Evolutionary conservation across 64 coral and sea anemone species (phyloP), one percentile per base, ranked within the genome.

Genomic region (Montipora foliosa): DNA sequence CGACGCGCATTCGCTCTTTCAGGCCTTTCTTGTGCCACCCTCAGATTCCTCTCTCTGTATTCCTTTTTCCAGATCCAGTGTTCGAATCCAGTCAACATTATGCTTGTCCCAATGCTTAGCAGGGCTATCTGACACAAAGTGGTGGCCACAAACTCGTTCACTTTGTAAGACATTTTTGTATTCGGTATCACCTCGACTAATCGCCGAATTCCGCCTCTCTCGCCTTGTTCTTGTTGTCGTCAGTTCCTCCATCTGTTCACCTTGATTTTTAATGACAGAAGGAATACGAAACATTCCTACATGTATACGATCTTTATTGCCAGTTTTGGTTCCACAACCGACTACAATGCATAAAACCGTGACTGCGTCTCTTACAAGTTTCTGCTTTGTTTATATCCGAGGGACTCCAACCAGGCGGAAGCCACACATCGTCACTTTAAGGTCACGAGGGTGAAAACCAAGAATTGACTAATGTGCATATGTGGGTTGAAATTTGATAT

Each of bases 371-470:
- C 76, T 49, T 79, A 20, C 76, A 8, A 79, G 76, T 37, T 83
- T 16, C 57, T 61, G 12, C 44, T 57, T 57, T 90, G 89, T 90
- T 90, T 90, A 90, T 59, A 12, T 81, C 66, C 58, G 89, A 79
- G 88, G 89, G 76, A 58, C 89, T 90, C 14, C 89, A 90, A 49
- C 51, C 77, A 78, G 88, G 76, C 88, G 85, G 85, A 49, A 76
- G 55, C 8, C 69, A 48, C 48, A 15, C 17, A 67, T 29, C 64
- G 37, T 70, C 84, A 87, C 67, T 44, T 70, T 52, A 74, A 87
- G 85, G 69, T 88, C 85, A 88, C 85, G 85, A 72, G 85, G 68
- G 85, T 88, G 85, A 37, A 37, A 37, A 37, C 37, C 37, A 37
- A 37, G 37, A 37, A 37, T 37, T 37, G 37, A 37, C 37, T 72